Evolutionary conservation across 1,140 invertebrate genomes (phyloP).

Genomic region (Aphaenogaster floridana): DNA sequence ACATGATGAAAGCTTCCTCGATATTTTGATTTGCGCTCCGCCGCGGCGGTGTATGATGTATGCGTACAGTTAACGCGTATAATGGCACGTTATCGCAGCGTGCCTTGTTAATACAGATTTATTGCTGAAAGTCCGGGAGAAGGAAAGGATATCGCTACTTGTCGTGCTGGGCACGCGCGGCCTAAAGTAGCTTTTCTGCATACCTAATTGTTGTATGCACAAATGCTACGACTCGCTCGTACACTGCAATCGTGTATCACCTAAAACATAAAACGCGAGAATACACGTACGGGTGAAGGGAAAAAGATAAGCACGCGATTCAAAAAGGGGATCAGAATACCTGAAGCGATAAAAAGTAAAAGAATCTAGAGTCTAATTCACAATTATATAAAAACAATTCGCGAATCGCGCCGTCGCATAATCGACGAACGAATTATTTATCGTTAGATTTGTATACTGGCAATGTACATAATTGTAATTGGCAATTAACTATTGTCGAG

Average conservation of each 20-base stretch:
- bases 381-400: background rate
- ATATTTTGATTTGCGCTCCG: slow-evolving; percentile 5
- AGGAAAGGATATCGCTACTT: slow-evolving; percentile 62
- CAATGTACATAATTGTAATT: slow-evolving; percentile 18
- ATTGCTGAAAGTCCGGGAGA: slow-evolving; percentile 58
- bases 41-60: background rate
- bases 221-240: slow-evolving; percentile 15
- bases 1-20: slow-evolving; percentile 28
- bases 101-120: slow-evolving; percentile 64
- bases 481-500: background rate
- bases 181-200: slow-evolving; percentile 65
- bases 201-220: slow-evolving; percentile 31
- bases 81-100: slow-evolving; percentile 48
- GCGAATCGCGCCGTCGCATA: background rate
- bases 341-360: background rate
- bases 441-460: background rate
- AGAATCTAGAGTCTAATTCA: background rate
- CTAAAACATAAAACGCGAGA: background rate
- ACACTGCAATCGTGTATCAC: background rate
- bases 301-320: background rate
- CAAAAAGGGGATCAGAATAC: background rate
- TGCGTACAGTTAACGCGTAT: slow-evolving; percentile 31
- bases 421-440: slow-evolving; percentile 4
- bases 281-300: background rate
- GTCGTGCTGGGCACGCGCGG: slow-evolving; percentile 47